Evolutionary conservation across 2,113 vertebrate species (phyloP), one percentile per base, ranked within the genome.

Genomic region (Gymnocephalus cernua): DNA sequence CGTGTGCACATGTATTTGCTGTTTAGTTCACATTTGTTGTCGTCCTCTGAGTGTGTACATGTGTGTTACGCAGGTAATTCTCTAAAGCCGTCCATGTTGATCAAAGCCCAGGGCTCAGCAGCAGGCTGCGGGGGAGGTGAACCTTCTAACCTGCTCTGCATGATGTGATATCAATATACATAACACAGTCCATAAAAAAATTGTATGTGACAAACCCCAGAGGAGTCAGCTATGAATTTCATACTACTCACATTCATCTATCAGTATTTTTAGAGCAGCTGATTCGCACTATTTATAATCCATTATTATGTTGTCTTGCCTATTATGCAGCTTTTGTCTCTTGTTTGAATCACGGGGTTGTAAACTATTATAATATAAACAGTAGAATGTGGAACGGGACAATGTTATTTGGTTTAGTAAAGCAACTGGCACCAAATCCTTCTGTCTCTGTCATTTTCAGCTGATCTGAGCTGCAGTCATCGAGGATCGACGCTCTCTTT

Each of bases 401-500:
- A 66, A 45, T 3, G 3, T 14, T 27, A 47, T 25, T 74, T 29
- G 44, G 19, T 54, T 81, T 38, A 12, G 8, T 38, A 45, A 69
- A 45, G 3, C 9, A 61, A 48, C 14, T 41, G 12, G 13, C 29
- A 10, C 1, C 51, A 73, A 72, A 45, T 25, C 38, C 2, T 48
- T 21, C 45, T 81, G 18, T 71, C 62, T 71, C 1, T 74, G 0
- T 78, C 70, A 67, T 21, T 85, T 85, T n/a, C 71, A 99, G 98
- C 96, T 27, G 96, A 97, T 63, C 67, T 98, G 85, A 97, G 97
- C 94, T 93, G 93, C 44, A 96, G 96, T 62, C 96, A 97, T 84
- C 97, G 96, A 16, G 98, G 97, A 54, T 99, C 98, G n/a, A 99
- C 97, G 16, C 95, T 98, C 1, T 99, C 98, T 35, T 88, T 99